Base-by-base conservation (phyloP, 2,888 invertebrate genomes). In the Muschampia plurimacula region DNA sequence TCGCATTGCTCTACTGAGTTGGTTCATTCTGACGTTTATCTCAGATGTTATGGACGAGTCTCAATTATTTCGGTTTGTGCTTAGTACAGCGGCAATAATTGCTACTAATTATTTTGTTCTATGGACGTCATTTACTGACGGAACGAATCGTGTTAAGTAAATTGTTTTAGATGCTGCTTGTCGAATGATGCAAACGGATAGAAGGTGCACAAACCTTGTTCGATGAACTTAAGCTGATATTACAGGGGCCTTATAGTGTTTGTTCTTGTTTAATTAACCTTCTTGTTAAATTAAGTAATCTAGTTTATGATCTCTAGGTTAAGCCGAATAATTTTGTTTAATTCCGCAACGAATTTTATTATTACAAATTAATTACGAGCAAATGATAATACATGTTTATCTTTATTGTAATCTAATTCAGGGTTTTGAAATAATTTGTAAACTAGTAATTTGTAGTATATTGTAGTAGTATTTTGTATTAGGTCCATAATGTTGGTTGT, bases 221-320 rank as follows among this genome's bases (percentile, higher is more conserved):
- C 78, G 77, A 81, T 82, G 83, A 83, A 85, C 85, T 78, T 83
- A 15, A 81, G 82, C 83, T 85, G 84, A 86, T 86, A 86, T 83
- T 85, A 80, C 81, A 77, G 77, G 78, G 82, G 79, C 81, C 79
- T 82, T 83, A 82, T 81, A 79, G 79, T 81, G 81, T 81, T 85
- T 82, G 84, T 83, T 79, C 84, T 84, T 83, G 81, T 79, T 78
- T 87, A 88, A 89, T 90, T 89, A 89, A 83, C 79, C 32, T 32
- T 32, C 32, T 32, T 32, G 32, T 32, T 32, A 4, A 32, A 32
- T 32, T 32, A 32, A 32, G 32, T 32, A 32, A 32, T 32, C 32
- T 32, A 4, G 32, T 32, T 90, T 81, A 22, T 49, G 74, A 91
- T 92, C 89, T 91, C 89, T 92, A 90, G 92, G 92, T 91, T 89